A percentile compares a stretch with the other conserved stretches of the same genome.
Conservation (phyloP, 1,140 invertebrate species). For the Dendroctonus ponderosae region DNA sequence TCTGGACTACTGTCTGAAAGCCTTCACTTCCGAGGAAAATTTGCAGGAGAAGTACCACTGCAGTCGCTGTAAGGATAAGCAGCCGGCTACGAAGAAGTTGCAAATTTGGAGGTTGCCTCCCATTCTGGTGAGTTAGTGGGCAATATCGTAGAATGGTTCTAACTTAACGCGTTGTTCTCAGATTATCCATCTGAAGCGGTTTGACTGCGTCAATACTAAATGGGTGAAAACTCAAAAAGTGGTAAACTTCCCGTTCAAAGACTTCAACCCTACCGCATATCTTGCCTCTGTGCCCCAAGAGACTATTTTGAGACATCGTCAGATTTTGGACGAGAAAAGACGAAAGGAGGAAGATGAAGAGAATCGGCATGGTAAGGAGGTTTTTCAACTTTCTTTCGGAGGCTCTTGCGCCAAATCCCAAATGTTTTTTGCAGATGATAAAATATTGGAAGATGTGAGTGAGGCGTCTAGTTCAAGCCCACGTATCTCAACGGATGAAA, state of each 20-base stretch:
- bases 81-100: conserved; percentile 82
- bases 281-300: conserved; percentile 73
- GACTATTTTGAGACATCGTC: conserved; percentile 64
- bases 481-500: conserved; percentile 17
- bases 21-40: conserved; percentile 83
- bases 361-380: conserved; percentile 9
- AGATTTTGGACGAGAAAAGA: conserved; percentile 51
- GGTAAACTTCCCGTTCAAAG: conserved; percentile 79
- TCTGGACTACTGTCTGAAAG: conserved; percentile 75
- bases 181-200: conserved; percentile 88
- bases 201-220: conserved; percentile 82
- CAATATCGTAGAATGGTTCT: neutral
- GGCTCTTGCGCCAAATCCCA: too few species aligned
- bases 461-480: conserved; percentile 19
- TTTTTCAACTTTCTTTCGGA: neutral
- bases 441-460: conserved; percentile 26
- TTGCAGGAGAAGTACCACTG: conserved; percentile 84
- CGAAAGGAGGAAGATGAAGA: conserved; percentile 26
- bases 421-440: conserved; percentile 13
- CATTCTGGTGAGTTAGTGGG: conserved; percentile 64
- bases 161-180: conserved; percentile 48
- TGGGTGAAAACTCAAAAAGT: conserved; percentile 94
- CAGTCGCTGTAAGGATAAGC: conserved; percentile 75
- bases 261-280: conserved; percentile 81
- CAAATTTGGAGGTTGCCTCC: conserved; percentile 88